Evolutionary conservation across 2,797 vertebrate genomes (phyloP), one percentile per base, ranked within the genome.

Genomic region (Hybognathus amarus): DNA sequence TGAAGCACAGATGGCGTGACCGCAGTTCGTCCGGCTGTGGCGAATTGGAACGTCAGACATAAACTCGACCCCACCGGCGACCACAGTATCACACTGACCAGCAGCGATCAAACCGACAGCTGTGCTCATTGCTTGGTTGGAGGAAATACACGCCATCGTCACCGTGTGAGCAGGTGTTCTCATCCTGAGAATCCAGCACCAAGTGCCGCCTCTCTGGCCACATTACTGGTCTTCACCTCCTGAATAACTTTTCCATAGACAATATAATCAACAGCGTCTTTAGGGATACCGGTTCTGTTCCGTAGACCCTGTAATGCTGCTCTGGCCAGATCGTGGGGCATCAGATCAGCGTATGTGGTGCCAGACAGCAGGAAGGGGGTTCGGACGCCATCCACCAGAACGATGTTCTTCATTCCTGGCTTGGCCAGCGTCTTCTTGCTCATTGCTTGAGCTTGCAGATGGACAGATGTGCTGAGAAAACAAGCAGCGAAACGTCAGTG

Each of bases 71-170:
- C n/a, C n/a, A 0, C 98, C 97, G 0, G 97, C 97, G 9, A 99
- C 95, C 0, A 99, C 83, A 0, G 94, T 89, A 0, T 99, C 98
- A 13, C 94, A 98, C 92, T 99, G 97, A 1, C 98, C 98, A 0
- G 97, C 93, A 0, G 97, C 96, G 0, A 99, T 97, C 90, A 98
- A 24, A 9, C 97, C 96, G 13, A 94, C 91, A 0, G 89, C 98
- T 99, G 98, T 96, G 79, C 97, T 99, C 96, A 99, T 98, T 5
- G 98, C 97, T 89, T 97, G 97, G 91, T 99, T 99, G 73, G 98
- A 96, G 42, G 98, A 99, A 91, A 99, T 99, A 86, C 98, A 99
- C 59, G 98, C 98, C 98, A 99, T 99, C 85, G 97, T 98, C 91
- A 99, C 97, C 0, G 98, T 99, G 90, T 99, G 98, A 89, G 97